Evolutionary conservation across 1,140 invertebrate genomes (phyloP).

Genomic region (Conus betulinus): DNA sequence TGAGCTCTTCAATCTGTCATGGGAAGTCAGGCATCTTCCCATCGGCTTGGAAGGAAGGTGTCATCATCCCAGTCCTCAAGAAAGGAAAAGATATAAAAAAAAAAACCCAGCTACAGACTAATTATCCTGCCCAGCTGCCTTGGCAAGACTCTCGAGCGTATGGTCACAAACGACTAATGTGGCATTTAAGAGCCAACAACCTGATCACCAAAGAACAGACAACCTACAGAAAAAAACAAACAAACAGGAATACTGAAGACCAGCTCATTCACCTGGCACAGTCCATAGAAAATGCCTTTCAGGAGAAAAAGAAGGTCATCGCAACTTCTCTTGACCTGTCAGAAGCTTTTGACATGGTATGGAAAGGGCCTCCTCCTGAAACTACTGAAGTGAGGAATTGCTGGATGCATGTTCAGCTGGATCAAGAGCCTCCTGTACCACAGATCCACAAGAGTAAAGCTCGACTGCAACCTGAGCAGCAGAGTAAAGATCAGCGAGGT

Average conservation of each 20-base stretch:
- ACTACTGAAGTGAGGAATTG: neutral
- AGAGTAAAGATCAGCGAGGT: neutral
- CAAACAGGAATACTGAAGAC: too few relatives aligned
- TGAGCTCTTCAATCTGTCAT: too few relatives aligned
- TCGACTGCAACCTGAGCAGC: too few relatives aligned
- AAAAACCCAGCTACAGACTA: neutral
- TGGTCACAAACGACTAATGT: neutral
- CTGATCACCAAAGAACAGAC: neutral
- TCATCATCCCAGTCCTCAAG: too few relatives aligned
- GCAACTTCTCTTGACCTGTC: neutral
- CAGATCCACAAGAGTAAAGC: neutral
- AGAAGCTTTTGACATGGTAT: too few relatives aligned
- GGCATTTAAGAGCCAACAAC: neutral
- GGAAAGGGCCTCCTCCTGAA: slow-evolving; percentile 19
- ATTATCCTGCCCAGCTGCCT: neutral
- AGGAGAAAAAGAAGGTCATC: neutral
- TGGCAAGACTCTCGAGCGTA: too few relatives aligned
- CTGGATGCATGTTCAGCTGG: too few relatives aligned
- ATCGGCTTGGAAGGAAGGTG: too few relatives aligned
- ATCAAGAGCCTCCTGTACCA: neutral
- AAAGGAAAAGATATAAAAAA: neutral
- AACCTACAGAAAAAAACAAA: too few relatives aligned
- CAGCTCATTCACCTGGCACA: too few relatives aligned
- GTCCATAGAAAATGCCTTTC: too few relatives aligned
- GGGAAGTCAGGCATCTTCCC: too few relatives aligned